These are phyloP conservation scores for Antidorcas marsupialis DNA, from an alignment of 2,113 vertebrate genomes.

Conservation along the genomic window DNA sequence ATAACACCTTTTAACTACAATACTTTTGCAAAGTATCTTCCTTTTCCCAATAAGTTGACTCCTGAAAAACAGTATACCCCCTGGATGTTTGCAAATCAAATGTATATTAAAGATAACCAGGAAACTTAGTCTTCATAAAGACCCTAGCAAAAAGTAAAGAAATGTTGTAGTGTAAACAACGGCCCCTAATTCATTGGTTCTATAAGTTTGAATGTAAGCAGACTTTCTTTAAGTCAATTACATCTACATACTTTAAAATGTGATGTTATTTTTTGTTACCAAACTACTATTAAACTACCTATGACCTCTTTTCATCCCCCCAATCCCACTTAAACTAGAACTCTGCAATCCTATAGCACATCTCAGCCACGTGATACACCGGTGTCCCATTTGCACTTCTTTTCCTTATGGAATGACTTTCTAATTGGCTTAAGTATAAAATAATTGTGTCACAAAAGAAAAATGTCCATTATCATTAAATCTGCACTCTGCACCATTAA, in stretches of 20 bases:
- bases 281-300: neutral
- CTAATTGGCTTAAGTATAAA: slow-evolving; percentile 26
- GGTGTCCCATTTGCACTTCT: slow-evolving; percentile 6
- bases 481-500: neutral
- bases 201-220: neutral
- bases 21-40: neutral
- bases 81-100: slow-evolving; percentile 9
- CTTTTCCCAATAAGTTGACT: neutral
- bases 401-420: slow-evolving; percentile 46
- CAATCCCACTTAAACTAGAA: neutral
- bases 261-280: neutral
- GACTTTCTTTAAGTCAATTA: neutral
- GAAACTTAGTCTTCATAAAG: neutral
- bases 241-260: neutral
- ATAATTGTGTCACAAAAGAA: slow-evolving; percentile 60
- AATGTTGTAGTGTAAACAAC: neutral
- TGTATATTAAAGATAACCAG: neutral
- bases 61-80: neutral
- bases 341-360: neutral
- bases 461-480: slow-evolving; percentile 44
- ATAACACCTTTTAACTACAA: neutral
- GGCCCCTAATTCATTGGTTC: neutral
- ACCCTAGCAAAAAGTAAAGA: neutral
- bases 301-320: neutral
- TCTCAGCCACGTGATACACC: neutral